Conservation (phyloP, 2,797 vertebrate species). For the Phylloscopus collybita region DNA sequence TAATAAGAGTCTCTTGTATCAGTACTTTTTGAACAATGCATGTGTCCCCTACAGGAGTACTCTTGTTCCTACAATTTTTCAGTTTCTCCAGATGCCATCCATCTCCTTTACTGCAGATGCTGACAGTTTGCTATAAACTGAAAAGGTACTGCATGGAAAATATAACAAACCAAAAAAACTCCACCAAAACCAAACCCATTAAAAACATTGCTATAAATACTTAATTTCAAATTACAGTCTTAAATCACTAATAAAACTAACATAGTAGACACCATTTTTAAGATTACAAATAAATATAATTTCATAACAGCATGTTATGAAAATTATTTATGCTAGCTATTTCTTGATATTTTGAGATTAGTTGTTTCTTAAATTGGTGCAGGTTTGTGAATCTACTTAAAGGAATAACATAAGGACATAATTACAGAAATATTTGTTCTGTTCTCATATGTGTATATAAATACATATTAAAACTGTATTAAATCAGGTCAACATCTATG, state of each 20-base stretch:
- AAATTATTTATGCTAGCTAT: background rate
- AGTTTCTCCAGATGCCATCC: background rate
- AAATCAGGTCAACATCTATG: background rate
- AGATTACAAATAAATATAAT: background rate
- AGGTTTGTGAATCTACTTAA: background rate
- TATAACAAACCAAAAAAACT: background rate
- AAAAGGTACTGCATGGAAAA: background rate
- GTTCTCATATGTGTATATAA: background rate
- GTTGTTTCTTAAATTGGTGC: background rate
- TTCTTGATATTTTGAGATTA: background rate
- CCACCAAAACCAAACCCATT: background rate
- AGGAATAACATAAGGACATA: background rate
- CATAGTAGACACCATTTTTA: accelerated
- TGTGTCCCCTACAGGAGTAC: background rate
- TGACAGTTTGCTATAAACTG: background rate
- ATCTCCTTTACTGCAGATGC: background rate
- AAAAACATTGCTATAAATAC: background rate
- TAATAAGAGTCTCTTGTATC: background rate
- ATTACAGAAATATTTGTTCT: background rate
- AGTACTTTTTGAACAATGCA: background rate
- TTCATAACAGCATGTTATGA: background rate
- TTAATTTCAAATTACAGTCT: background rate
- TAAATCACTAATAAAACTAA: background rate
- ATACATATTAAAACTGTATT: background rate
- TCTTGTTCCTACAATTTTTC: background rate